Percentiles rank a stretch among this genome's conserved stretches.
These are phyloP conservation scores for Fopius arisanus DNA, from an alignment of 1,140 invertebrate genomes.

Conservation along the genomic window DNA sequence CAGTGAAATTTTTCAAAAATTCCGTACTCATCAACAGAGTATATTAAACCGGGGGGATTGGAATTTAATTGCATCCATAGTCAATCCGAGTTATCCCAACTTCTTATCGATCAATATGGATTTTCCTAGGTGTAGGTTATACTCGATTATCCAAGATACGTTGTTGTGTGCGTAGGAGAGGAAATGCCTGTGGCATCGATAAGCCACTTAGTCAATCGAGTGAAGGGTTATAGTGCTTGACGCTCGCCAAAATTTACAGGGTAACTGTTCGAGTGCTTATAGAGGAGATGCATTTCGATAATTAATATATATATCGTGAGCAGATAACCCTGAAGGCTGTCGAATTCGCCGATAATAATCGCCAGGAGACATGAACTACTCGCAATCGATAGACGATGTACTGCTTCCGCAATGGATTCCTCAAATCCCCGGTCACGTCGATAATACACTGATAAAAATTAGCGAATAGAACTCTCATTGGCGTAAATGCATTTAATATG, in stretches of 20 bases:
- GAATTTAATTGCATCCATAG: background rate
- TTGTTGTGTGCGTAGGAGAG: background rate
- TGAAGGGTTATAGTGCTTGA: constrained; percentile 5
- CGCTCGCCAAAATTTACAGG: constrained; percentile 6
- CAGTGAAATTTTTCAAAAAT: too few relatives aligned
- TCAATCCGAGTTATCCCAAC: background rate
- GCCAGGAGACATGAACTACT: constrained; percentile 12
- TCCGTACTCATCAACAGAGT: too few relatives aligned
- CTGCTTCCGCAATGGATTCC: too few relatives aligned
- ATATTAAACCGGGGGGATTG: background rate
- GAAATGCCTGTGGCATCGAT: constrained; percentile 9
- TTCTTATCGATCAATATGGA: background rate
- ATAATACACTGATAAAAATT: too few relatives aligned
- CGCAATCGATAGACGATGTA: background rate
- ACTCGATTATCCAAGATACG: background rate
- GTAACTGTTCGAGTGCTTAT: constrained; percentile 18
- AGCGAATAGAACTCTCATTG: too few relatives aligned
- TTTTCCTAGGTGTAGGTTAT: background rate
- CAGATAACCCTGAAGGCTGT: background rate
- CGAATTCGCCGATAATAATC: background rate
- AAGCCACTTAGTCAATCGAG: constrained; percentile 30
- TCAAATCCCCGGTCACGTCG: too few relatives aligned
- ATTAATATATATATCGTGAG: constrained; percentile 17
- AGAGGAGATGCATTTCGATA: constrained; percentile 14
- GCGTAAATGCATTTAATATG: too few relatives aligned